Percentiles rank a stretch among this genome's conserved stretches.
phyloP scores from a whole-genome alignment of 2,888 invertebrate species.

The Scrobipalpa atriplicella region DNA sequence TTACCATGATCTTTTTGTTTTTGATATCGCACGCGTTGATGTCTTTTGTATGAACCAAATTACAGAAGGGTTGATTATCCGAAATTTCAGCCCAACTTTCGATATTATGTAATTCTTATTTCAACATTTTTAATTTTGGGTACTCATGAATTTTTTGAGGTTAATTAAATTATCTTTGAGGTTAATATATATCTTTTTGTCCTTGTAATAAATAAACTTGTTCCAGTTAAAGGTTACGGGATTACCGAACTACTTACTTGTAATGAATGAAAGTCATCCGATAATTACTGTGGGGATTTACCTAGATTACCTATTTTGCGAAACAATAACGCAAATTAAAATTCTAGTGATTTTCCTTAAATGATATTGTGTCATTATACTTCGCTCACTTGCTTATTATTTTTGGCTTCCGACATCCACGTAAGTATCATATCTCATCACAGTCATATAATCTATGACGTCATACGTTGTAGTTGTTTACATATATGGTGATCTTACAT shows the following conservation, averaged over 20 bases:
- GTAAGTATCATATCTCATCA: too few species aligned
- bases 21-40: too few species aligned
- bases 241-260: slow-evolving; percentile 2
- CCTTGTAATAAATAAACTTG: neutral
- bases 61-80: too few species aligned
- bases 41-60: too few species aligned
- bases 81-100: too few species aligned
- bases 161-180: neutral
- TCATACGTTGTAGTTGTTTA: too few species aligned
- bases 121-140: neutral
- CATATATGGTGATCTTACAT: too few species aligned
- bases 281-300: neutral
- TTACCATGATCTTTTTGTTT: too few species aligned
- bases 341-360: neutral
- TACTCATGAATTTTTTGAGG: neutral
- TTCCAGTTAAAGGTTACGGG: neutral
- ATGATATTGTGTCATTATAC: neutral
- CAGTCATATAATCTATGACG: too few species aligned
- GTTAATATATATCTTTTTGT: neutral
- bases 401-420: too few species aligned
- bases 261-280: neutral
- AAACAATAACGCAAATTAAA: slow-evolving; percentile 1
- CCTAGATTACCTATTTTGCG: neutral
- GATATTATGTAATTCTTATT: too few species aligned
- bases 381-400: too few species aligned